phyloP scores from a whole-genome alignment of 2,888 invertebrate genomes.

The Idaea biselata region DNA sequence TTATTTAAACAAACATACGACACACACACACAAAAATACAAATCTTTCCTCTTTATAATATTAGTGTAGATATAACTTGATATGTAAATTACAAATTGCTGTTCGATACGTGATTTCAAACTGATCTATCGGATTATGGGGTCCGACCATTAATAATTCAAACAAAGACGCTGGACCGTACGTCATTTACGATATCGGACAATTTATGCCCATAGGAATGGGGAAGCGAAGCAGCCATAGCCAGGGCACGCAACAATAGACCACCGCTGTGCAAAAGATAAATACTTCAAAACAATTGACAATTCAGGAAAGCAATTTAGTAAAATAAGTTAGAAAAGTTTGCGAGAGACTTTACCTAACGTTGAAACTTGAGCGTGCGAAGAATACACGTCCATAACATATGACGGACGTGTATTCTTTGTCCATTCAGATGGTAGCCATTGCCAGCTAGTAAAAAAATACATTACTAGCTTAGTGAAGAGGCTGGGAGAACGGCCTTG shows the following conservation, averaged over 20 bases:
- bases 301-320: not conserved
- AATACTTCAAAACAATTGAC: not conserved
- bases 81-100: constrained; percentile 12
- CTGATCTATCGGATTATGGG: constrained; percentile 21
- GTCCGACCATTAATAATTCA: not conserved
- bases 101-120: constrained; percentile 22
- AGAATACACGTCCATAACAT: not conserved
- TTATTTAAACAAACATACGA: too few species aligned
- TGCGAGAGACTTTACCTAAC: too few species aligned
- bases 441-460: too few species aligned
- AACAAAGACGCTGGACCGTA: not conserved
- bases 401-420: too few species aligned
- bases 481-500: too few species aligned
- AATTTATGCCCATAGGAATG: not conserved
- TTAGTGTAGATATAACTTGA: not conserved
- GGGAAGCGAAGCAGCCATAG: not conserved
- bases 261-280: not conserved
- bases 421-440: too few species aligned
- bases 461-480: too few species aligned
- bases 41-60: too few species aligned
- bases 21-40: too few species aligned
- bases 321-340: not conserved
- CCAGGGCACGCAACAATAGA: not conserved
- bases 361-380: not conserved
- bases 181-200: not conserved